phyloP scores from a whole-genome alignment of 1,140 invertebrate genomes.

The Drosophila lowei region DNA sequence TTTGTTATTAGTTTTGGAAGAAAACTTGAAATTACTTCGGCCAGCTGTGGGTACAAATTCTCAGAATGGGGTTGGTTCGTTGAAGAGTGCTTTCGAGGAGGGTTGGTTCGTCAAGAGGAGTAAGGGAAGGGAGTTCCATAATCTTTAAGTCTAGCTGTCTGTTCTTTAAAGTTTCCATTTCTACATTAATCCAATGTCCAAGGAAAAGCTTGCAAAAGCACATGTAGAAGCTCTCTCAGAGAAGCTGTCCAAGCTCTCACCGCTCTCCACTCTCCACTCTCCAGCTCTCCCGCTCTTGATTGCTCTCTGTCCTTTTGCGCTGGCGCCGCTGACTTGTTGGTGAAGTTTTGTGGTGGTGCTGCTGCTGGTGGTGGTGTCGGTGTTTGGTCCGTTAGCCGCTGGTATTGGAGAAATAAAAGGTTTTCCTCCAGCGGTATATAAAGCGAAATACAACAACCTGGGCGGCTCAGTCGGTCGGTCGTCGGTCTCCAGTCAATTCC shows the following conservation, averaged over 20 bases:
- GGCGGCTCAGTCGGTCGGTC: constrained; percentile 68
- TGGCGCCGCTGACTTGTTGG: constrained; percentile 60
- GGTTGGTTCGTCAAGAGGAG: no score
- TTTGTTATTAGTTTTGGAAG: not conserved
- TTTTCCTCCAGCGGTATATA: constrained; percentile 74
- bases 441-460: constrained; percentile 79
- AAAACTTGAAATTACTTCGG: constrained; percentile 3
- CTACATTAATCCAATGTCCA: not conserved
- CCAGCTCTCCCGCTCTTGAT: constrained; percentile 7
- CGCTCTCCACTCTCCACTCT: constrained; percentile 20
- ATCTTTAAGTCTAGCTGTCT: not conserved
- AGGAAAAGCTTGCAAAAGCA: constrained; percentile 67
- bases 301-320: constrained; percentile 66
- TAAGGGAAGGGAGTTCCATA: not conserved
- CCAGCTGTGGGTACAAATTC: no score
- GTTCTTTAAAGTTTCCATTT: not conserved
- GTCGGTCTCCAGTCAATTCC: constrained; percentile 68
- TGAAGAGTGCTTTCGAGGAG: no score
- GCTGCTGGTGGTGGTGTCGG: constrained; percentile 16
- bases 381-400: constrained; percentile 42
- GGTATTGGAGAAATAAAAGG: constrained; percentile 62
- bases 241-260: constrained; percentile 20
- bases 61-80: no score
- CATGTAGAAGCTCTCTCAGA: constrained; percentile 44
- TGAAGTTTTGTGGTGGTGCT: constrained; percentile 55